Evolutionary conservation across 2,797 vertebrate genomes (phyloP), one percentile per base, ranked within the genome.

Genomic region (Ambastaia sidthimunki): DNA sequence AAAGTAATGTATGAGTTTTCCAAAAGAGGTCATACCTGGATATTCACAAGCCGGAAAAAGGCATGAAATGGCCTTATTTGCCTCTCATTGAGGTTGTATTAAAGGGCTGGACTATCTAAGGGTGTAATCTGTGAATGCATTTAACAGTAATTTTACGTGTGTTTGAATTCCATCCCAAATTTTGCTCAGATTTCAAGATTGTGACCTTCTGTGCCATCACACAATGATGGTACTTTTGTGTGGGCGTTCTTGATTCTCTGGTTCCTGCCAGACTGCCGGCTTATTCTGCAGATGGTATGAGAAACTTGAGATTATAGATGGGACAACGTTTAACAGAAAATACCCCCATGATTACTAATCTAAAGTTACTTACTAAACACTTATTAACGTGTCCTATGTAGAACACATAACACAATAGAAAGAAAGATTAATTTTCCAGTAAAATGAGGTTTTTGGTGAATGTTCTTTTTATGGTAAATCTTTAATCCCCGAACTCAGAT

Each of bases 231-330:
- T 47, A 19, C 15, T 57, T 44, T 41, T 31, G 12, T 75, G 66
- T 67, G 37, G 67, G 28, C 18, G 28, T 23, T 60, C 25, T 7
- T 74, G 50, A 71, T 59, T 74, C 74, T 74, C 59, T 71, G 16
- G 19, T 74, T 74, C 9, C 41, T 57, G 48, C 9, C 37, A 41
- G 52, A 72, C 28, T 41, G 21, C 31, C 18, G 21, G n/a, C 10
- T 63, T 44, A 37, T 21, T 76, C 28, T 54, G 18, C 47, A 12
- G 28, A 41, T 37, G 31, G 4, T 18, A 37, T 7, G 12, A 0
- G 9, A 48, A 18, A 37, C 37, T 72, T 5, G 15, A 73, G 4
- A 59, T 59, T 52, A 34, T 18, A 11, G 3, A 12, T 1, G 0
- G 25, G 23, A 3, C 23, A 15, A 60, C 15, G 57, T 60, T 60